Conservation (phyloP, 2,888 invertebrate species). For the Hipparchia sbordonii region DNA sequence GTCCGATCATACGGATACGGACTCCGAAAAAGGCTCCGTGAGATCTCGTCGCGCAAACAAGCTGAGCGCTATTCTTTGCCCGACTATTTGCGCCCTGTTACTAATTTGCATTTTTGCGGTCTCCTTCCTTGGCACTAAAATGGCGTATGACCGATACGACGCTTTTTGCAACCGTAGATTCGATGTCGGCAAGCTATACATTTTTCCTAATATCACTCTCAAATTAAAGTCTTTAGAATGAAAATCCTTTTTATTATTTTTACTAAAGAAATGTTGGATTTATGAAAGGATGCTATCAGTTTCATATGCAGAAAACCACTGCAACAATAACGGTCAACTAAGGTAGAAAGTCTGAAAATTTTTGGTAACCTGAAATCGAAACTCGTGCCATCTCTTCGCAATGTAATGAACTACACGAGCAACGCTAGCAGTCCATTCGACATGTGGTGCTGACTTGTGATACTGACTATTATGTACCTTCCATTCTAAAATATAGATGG, state of each 20-base stretch:
- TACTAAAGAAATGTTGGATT: no score
- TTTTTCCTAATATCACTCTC: constrained; percentile 56
- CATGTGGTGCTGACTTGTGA: background rate
- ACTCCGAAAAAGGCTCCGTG: constrained; percentile 62
- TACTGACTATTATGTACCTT: background rate
- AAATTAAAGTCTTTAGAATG: constrained; percentile 33
- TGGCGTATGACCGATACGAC: constrained; percentile 67
- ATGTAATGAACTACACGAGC: background rate
- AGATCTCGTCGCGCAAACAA: constrained; percentile 51
- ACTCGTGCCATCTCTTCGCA: background rate
- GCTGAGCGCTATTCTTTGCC: constrained; percentile 66
- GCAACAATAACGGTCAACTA: no score
- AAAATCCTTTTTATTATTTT: background rate
- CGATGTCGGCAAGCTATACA: constrained; percentile 58
- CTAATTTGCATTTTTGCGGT: constrained; percentile 59
- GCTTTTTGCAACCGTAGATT: constrained; percentile 58
- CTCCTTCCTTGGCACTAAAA: constrained; percentile 60
- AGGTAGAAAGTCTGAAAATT: no score
- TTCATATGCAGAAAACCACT: no score
- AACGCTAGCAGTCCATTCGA: background rate
- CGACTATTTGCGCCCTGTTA: constrained; percentile 64
- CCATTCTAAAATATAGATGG: constrained; percentile 21
- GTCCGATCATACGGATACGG: constrained; percentile 54
- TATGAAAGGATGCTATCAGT: no score
- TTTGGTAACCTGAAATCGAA: background rate